A percentile compares a stretch with the other conserved stretches of the same genome.
phyloP scores from a whole-genome alignment of 2,113 vertebrate species.

The Xerus inauris region DNA sequence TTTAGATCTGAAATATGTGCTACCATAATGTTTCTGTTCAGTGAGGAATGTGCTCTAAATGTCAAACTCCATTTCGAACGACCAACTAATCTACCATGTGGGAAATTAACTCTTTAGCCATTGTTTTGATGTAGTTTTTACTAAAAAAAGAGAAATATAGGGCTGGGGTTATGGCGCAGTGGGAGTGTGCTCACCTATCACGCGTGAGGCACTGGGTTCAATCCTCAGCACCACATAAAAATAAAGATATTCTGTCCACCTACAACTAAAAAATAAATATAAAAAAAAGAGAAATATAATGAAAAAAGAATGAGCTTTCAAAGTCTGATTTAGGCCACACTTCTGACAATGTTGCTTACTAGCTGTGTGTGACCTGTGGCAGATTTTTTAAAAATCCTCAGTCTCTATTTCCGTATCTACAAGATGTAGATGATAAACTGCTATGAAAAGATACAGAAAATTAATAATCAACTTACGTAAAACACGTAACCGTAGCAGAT shows the following conservation, averaged over 20 bases:
- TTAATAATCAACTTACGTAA: slow-evolving; percentile 38
- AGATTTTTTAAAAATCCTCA: slow-evolving; percentile 1
- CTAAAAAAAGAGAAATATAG: background rate
- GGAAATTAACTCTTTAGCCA: slow-evolving; percentile 49
- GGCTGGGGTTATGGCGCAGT: no score
- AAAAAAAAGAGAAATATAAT: background rate
- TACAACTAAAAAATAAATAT: no score
- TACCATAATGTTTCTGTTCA: slow-evolving; percentile 49
- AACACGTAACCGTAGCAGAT: slow-evolving; percentile 4
- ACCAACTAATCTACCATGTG: slow-evolving; percentile 19
- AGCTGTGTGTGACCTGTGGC: background rate
- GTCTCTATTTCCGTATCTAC: background rate
- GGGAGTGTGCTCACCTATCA: no score
- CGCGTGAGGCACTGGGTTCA: no score
- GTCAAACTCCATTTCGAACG: slow-evolving; percentile 63
- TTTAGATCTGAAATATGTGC: slow-evolving; percentile 58
- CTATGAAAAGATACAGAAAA: slow-evolving; percentile 1
- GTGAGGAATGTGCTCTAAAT: slow-evolving; percentile 47
- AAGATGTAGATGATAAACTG: background rate
- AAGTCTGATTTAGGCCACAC: background rate
- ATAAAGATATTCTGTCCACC: no score
- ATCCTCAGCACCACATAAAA: no score
- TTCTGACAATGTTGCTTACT: background rate
- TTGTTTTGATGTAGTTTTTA: slow-evolving; percentile 44
- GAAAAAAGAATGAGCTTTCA: slow-evolving; percentile 35